These are phyloP conservation scores for Ophion slaviceki DNA, from an alignment of 2,888 invertebrate genomes.

Conservation along the genomic window DNA sequence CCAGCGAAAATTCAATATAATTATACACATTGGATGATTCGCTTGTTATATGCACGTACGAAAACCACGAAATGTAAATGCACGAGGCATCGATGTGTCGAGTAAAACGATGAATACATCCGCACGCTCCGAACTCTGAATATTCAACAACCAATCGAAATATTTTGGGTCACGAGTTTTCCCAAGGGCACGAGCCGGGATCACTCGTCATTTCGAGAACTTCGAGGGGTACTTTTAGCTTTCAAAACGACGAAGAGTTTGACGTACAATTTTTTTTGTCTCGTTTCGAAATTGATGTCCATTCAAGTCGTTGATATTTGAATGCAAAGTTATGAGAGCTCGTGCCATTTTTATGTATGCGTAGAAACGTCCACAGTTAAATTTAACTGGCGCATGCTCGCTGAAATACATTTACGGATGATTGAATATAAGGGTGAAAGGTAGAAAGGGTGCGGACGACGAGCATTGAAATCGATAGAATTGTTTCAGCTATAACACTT, in stretches of 20 bases:
- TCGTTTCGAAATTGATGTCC: too few relatives aligned
- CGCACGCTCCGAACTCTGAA: background rate
- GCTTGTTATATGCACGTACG: background rate
- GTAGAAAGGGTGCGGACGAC: conserved; percentile 9
- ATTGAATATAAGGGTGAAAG: background rate
- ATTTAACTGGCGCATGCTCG: too few relatives aligned
- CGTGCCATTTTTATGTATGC: background rate
- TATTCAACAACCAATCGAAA: background rate
- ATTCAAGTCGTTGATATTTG: too few relatives aligned
- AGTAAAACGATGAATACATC: background rate
- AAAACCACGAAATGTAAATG: background rate
- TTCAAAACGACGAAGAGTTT: too few relatives aligned
- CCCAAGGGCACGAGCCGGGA: too few relatives aligned
- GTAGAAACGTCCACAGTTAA: too few relatives aligned
- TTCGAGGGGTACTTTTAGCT: too few relatives aligned
- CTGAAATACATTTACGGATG: too few relatives aligned
- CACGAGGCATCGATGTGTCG: background rate
- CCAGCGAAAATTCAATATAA: background rate
- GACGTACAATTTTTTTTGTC: too few relatives aligned
- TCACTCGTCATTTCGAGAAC: too few relatives aligned
- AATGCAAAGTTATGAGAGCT: background rate
- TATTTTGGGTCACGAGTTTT: background rate
- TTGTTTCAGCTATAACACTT: conserved; percentile 31
- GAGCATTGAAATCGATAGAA: conserved; percentile 33
- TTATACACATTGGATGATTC: background rate